Base-by-base conservation (phyloP, 2,113 vertebrate species). In the Pachycephala philippinensis region DNA sequence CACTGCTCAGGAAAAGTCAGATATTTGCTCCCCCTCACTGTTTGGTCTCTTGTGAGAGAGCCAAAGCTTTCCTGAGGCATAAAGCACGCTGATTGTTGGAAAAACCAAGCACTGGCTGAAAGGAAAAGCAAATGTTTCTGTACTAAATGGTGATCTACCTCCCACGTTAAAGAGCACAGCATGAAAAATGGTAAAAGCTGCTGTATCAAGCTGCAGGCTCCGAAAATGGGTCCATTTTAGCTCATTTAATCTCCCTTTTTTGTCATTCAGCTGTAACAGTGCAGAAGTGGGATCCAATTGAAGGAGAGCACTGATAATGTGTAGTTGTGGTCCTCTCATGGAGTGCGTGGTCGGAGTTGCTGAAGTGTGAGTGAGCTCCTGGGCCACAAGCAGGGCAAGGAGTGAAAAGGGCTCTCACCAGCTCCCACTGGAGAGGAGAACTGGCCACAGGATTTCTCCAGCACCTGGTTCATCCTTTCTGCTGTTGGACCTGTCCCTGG, bases 271-370 rank as follows among this genome's bases (percentile, higher is more conserved):
- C 52, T 84, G 40, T 22, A 22, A 15, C 8, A 5, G 11, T 10
- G 57, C 53, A 35, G 4, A 44, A 82, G 56, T 49, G 35, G 74
- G 65, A 23, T 21, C 22, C 33, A 18, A 1, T 3, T 37, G 39
- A 44, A 44, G 68, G 75, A 14, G 77, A 68, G 40, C 54, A 16
- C 70, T 11, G 14, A 2, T 39, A 2, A 6, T 2, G 33, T 33
- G 40, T 2, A 2, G 23, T 1, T 65, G 50, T 49, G 77, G 8
- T 7, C 7, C 33, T 12, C 45, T 45, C 2, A 22, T 11, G 44
- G 47, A 30, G 52, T 0, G 4, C 1, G 47, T 26, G 59, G 35
- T 27, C 4, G 0, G 28, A 44, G 63, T 0, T 45, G 71, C 15
- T 42, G 2, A 20, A 50, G 14, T 5, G 42, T 0, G 47, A 57